Conservation (phyloP, 2,113 vertebrate genomes). For the Podocnemis expansa region DNA sequence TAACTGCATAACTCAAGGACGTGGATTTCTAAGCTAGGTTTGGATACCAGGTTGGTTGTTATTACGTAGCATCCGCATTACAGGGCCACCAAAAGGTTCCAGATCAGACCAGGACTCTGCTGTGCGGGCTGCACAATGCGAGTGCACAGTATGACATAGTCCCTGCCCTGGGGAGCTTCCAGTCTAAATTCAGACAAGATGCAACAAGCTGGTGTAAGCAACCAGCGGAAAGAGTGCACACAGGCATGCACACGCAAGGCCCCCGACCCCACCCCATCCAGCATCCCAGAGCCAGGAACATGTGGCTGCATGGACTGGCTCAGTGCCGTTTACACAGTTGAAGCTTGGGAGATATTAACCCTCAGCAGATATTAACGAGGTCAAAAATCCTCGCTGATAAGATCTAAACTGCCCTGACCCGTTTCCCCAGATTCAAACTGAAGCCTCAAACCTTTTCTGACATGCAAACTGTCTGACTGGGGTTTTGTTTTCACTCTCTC, state of each 20-base stretch:
- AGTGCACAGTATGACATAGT: neutral
- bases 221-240: neutral
- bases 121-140: neutral
- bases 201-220: neutral
- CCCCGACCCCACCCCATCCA: fast-evolving
- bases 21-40: neutral
- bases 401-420: neutral
- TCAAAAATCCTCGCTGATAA: neutral
- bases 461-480: neutral
- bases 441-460: neutral
- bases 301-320: fast-evolving
- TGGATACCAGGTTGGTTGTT: neutral
- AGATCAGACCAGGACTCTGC: neutral
- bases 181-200: fast-evolving
- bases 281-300: fast-evolving
- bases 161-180: neutral
- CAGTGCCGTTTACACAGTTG: neutral
- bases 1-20: neutral
- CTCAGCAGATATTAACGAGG: neutral
- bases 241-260: fast-evolving
- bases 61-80: neutral
- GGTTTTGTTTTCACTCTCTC: neutral
- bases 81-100: fast-evolving
- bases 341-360: neutral
- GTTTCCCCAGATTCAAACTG: neutral